Percentiles rank a stretch among this genome's conserved stretches.
Evolutionary conservation across 1,140 invertebrate species (phyloP).

Genomic region (Euwallacea fornicatus): DNA sequence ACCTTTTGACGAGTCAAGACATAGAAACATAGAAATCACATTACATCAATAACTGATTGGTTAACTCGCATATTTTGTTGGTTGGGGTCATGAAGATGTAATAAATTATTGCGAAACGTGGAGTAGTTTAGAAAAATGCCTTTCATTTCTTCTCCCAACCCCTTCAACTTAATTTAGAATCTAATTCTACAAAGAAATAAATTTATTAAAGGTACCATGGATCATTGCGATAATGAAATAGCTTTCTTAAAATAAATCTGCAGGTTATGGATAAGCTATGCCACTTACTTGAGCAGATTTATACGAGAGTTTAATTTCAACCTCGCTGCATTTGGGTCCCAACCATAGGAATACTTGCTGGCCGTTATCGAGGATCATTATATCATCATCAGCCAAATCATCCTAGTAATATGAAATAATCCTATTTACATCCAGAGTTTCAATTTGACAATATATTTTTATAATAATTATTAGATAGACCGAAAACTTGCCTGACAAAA

Average conservation of each 20-base stretch:
- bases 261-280: too few species aligned
- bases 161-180: too few species aligned
- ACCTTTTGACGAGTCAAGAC: too few species aligned
- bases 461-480: neutral
- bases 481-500: slow-evolving; percentile 87
- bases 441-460: neutral
- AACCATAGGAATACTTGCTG: slow-evolving; percentile 98
- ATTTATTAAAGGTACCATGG: too few species aligned
- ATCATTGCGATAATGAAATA: too few species aligned
- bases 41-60: too few species aligned
- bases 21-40: too few species aligned
- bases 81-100: slow-evolving; percentile 7
- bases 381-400: slow-evolving; percentile 98
- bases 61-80: too few species aligned
- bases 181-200: too few species aligned
- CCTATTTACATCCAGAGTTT: neutral
- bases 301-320: slow-evolving; percentile 97
- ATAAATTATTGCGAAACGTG: neutral
- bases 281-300: slow-evolving; percentile 91
- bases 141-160: too few species aligned
- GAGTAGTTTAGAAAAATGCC: neutral
- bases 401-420: slow-evolving; percentile 64
- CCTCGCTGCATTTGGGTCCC: slow-evolving; percentile 93
- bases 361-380: slow-evolving; percentile 99
- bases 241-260: too few species aligned